A percentile compares a stretch with the other conserved stretches of the same genome.
Conservation (phyloP, 1,140 invertebrate species). For the Paraescarpia echinospica region DNA sequence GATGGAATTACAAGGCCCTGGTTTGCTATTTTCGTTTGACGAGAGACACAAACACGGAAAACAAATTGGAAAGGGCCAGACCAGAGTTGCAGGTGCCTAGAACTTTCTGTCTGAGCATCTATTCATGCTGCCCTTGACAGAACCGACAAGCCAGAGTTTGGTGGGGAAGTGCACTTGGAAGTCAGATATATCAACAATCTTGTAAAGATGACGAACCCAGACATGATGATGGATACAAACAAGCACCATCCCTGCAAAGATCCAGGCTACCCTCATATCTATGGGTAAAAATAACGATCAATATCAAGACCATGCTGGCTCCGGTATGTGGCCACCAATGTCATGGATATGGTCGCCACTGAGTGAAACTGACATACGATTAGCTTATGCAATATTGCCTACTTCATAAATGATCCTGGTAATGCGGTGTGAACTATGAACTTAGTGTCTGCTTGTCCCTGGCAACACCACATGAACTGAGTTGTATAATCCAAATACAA, state of each 20-base stretch:
- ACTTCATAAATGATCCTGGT: not conserved
- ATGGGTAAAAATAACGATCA: not conserved
- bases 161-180: not conserved
- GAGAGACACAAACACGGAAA: not conserved
- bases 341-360: not conserved
- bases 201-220: not conserved
- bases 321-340: not conserved
- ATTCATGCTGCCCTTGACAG: not conserved
- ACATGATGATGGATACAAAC: not conserved
- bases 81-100: not conserved
- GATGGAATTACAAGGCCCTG: not conserved
- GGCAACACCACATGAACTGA: too few relatives aligned
- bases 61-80: not conserved
- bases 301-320: not conserved
- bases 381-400: not conserved
- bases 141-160: not conserved
- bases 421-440: not conserved
- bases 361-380: not conserved
- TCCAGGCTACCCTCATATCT: not conserved
- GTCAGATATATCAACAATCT: not conserved
- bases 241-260: not conserved
- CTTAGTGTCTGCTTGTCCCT: not conserved
- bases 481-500: not conserved
- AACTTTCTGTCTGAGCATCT: not conserved
- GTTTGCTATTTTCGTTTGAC: not conserved